Evolutionary conservation across 2,797 vertebrate species (phyloP).

Genomic region (Tiaroga cobitis): DNA sequence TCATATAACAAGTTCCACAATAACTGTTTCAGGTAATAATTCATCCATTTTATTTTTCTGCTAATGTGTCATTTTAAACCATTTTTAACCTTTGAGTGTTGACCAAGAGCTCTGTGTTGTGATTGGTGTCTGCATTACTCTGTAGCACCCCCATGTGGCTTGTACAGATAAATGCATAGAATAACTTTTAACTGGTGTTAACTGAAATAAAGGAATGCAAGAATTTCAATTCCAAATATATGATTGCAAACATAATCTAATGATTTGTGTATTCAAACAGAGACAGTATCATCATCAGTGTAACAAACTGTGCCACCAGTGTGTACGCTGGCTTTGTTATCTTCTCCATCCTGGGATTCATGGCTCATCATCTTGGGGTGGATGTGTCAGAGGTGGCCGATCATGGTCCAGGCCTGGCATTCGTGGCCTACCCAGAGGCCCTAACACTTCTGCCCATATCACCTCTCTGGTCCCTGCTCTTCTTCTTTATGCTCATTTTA

Average conservation of each 20-base stretch:
- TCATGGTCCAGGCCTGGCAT: conserved; percentile 95
- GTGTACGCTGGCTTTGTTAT: conserved; percentile 98
- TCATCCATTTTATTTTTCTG: neutral
- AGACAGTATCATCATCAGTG: conserved; percentile 98
- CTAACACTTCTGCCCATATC: conserved; percentile 95
- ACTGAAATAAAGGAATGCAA: neutral
- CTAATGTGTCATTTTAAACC: neutral
- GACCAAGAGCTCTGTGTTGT: neutral
- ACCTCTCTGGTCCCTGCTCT: conserved; percentile 94
- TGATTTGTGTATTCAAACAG: conserved; percentile 69
- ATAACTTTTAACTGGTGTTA: neutral
- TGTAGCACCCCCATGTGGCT: conserved; percentile 35
- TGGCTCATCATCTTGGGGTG: conserved; percentile 94
- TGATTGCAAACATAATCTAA: neutral
- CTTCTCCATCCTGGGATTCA: conserved; percentile 99
- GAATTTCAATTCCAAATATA: neutral
- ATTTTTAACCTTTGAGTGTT: neutral
- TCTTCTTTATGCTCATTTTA: conserved; percentile 99
- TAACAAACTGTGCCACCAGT: conserved; percentile 97
- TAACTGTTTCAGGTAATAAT: conserved; percentile 92
- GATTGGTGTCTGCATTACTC: neutral
- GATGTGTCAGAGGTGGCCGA: conserved; percentile 94
- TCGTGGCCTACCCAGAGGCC: conserved; percentile 96
- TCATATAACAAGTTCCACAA: conserved; percentile 99
- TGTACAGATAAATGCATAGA: neutral